A percentile compares a stretch with the other conserved stretches of the same genome.
Evolutionary conservation across 2,888 invertebrate species (phyloP).

Genomic region (Danaus chrysippus): DNA sequence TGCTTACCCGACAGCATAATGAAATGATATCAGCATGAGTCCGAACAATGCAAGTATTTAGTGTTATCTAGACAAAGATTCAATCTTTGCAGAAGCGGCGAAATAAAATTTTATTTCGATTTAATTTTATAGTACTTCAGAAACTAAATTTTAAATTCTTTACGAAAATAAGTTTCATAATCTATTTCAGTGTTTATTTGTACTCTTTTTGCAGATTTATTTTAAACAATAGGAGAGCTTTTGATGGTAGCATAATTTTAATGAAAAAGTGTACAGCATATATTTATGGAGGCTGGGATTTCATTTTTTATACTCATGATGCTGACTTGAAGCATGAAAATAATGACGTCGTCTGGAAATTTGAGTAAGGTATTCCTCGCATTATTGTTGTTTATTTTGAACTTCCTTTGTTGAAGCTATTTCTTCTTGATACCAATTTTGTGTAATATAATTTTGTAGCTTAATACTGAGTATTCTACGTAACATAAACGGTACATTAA

Average conservation of each 20-base stretch:
- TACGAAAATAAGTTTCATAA: background rate
- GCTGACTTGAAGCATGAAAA: conserved; percentile 18
- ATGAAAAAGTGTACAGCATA: background rate
- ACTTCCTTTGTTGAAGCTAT: conserved; percentile 7
- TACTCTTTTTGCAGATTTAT: background rate
- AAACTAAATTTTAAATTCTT: background rate
- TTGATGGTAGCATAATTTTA: background rate
- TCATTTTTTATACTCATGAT: conserved; percentile 5
- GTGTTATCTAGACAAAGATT: conserved; percentile 32
- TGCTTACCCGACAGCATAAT: conserved; percentile 47
- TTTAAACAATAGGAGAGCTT: background rate
- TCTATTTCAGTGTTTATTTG: background rate
- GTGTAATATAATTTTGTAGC: background rate
- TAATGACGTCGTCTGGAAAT: conserved; percentile 19
- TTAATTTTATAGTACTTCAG: background rate
- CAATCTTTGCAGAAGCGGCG: conserved; percentile 24
- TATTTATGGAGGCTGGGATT: background rate
- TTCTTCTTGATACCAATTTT: background rate
- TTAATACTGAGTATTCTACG: no score
- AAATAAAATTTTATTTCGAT: conserved; percentile 8
- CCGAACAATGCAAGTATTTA: conserved; percentile 31
- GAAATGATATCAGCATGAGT: conserved; percentile 40
- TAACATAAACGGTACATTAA: no score
- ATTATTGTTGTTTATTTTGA: conserved; percentile 12
- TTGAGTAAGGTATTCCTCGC: conserved; percentile 14